Conservation (phyloP, 1,140 invertebrate species). For the Drosophila guanche region DNA sequence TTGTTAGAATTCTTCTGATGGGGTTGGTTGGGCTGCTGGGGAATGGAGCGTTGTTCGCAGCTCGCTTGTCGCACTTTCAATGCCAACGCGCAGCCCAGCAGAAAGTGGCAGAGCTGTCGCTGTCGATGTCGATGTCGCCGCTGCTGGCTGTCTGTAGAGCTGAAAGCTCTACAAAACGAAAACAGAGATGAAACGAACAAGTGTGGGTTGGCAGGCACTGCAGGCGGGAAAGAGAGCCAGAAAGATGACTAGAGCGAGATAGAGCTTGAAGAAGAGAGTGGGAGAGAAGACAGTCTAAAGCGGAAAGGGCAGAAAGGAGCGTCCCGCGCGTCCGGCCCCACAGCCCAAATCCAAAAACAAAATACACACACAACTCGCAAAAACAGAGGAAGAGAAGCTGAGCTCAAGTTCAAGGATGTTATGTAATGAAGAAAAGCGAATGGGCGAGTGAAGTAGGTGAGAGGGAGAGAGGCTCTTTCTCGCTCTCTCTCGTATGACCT, state of each 20-base stretch:
- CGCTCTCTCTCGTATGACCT: constrained; percentile 12
- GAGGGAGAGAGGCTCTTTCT: constrained; percentile 20
- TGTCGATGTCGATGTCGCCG: background rate
- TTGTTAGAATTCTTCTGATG: constrained; percentile 32
- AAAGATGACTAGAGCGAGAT: constrained; percentile 2
- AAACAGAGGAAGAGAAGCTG: constrained; percentile 55
- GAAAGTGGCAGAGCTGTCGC: constrained; percentile 51
- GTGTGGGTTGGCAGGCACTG: constrained; percentile 6
- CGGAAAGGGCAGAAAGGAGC: constrained; percentile 17
- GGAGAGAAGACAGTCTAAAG: constrained; percentile 11
- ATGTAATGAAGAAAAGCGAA: constrained; percentile 68
- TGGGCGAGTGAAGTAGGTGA: constrained; percentile 13
- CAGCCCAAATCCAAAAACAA: constrained; percentile 23
- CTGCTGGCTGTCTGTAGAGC: constrained; percentile 26
- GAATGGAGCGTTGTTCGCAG: constrained; percentile 69
- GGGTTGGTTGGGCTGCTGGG: constrained; percentile 33
- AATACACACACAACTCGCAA: constrained; percentile 1
- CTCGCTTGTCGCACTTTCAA: constrained; percentile 76
- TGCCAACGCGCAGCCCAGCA: constrained; percentile 65
- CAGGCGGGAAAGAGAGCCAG: constrained; percentile 3
- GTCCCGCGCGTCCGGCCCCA: constrained; percentile 23
- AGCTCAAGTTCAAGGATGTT: constrained; percentile 83
- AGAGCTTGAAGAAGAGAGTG: constrained; percentile 17
- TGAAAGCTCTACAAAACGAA: constrained; percentile 36
- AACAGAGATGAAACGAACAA: constrained; percentile 33